phyloP scores from a whole-genome alignment of 2,113 vertebrate genomes.

The Felis chaus region DNA sequence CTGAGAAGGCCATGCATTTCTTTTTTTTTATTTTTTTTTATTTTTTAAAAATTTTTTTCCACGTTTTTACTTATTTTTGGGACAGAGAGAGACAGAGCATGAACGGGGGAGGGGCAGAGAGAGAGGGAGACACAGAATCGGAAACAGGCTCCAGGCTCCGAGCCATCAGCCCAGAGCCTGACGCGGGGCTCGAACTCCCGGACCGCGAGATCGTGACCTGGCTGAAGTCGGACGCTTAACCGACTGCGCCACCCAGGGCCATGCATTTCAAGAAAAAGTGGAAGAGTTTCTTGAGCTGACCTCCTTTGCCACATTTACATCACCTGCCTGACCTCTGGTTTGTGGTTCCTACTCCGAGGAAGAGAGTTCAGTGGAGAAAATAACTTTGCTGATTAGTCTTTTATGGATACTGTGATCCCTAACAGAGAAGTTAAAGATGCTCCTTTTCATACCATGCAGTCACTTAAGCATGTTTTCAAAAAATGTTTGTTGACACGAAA shows the following conservation, averaged over 20 bases:
- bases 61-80: no score
- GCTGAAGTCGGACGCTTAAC: no score
- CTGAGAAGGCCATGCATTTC: background rate
- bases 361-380: background rate
- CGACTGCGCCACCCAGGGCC: no score
- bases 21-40: no score
- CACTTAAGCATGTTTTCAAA: background rate
- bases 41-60: no score
- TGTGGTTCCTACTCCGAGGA: background rate
- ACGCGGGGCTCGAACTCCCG: no score
- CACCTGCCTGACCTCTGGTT: background rate
- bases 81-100: no score
- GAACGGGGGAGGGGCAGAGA: no score
- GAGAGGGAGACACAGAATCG: no score
- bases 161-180: no score
- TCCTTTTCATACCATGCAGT: background rate
- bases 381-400: background rate
- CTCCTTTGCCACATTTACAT: background rate
- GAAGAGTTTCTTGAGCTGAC: background rate
- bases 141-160: no score
- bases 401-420: background rate
- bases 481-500: background rate
- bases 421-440: background rate
- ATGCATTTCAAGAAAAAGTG: background rate
- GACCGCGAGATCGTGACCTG: no score